A percentile compares a stretch with the other conserved stretches of the same genome.
phyloP scores from a whole-genome alignment of 2,113 vertebrate genomes.

The Gyps fulvus region DNA sequence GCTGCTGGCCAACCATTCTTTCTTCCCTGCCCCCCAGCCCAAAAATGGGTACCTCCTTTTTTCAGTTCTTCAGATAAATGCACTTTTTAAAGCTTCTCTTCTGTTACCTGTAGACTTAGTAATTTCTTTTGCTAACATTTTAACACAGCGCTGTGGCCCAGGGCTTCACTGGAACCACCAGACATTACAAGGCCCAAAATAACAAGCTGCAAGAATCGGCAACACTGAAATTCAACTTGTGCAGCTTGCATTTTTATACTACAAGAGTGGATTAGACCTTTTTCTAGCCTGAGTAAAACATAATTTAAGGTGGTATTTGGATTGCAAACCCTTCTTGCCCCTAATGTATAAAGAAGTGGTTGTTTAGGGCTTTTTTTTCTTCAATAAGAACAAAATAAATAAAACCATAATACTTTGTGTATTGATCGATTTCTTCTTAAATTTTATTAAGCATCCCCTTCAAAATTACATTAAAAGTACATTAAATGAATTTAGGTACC shows the following conservation, averaged over 20 bases:
- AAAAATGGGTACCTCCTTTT: not conserved
- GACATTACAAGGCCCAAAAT: not conserved
- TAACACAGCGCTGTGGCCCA: rapidly evolving
- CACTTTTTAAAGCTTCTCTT: not conserved
- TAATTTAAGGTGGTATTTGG: not conserved
- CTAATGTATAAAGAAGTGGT: not conserved
- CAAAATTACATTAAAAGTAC: not conserved
- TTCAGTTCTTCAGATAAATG: not conserved
- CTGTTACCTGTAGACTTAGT: not conserved
- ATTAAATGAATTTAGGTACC: not conserved
- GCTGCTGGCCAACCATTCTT: rapidly evolving
- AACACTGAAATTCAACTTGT: not conserved
- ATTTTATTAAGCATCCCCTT: not conserved
- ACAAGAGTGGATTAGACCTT: not conserved
- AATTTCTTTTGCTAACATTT: not conserved
- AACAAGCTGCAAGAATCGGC: not conserved
- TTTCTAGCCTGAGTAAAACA: not conserved
- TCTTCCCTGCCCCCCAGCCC: not conserved
- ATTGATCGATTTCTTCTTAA: not conserved
- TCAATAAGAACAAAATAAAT: not conserved
- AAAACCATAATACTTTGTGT: not conserved
- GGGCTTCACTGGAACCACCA: not conserved
- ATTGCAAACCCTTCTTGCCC: not conserved
- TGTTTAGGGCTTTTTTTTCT: not conserved
- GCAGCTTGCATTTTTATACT: not conserved